phyloP scores from a whole-genome alignment of 1,140 invertebrate species.

The Pseudachorutes palmiensis region DNA sequence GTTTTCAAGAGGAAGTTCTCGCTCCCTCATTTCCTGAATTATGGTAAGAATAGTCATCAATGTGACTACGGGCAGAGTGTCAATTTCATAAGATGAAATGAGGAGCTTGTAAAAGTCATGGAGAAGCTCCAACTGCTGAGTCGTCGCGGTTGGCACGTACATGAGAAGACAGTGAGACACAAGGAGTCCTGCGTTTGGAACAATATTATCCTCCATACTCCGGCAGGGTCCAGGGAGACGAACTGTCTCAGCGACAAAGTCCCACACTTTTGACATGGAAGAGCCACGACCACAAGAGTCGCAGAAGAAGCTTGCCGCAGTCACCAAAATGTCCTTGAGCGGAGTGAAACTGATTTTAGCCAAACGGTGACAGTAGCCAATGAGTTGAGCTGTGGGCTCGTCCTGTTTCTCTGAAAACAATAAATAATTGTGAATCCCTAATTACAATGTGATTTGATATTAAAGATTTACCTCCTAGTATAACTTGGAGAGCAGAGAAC shows the following conservation, averaged over 20 bases:
- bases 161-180: background rate
- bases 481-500: background rate
- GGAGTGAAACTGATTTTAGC: slow-evolving; percentile 12
- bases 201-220: background rate
- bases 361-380: slow-evolving; percentile 10
- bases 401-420: background rate
- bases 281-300: background rate
- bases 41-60: slow-evolving; percentile 14
- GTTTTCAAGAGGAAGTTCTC: slow-evolving; percentile 31
- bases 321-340: slow-evolving; percentile 15
- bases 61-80: background rate
- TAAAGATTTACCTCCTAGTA: background rate
- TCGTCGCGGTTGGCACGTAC: background rate
- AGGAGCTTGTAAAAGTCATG: slow-evolving; percentile 14
- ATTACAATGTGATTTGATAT: too few species aligned
- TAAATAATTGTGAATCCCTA: too few species aligned
- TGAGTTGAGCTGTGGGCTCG: background rate
- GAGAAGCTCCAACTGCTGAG: slow-evolving; percentile 15
- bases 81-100: slow-evolving; percentile 7
- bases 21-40: slow-evolving; percentile 21
- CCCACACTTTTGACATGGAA: slow-evolving; percentile 17
- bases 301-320: slow-evolving; percentile 10
- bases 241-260: slow-evolving; percentile 11
- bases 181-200: background rate
- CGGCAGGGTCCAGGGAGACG: background rate